Evolutionary conservation across 2,888 invertebrate species (phyloP).

Genomic region (Linhomoeus sp.): DNA sequence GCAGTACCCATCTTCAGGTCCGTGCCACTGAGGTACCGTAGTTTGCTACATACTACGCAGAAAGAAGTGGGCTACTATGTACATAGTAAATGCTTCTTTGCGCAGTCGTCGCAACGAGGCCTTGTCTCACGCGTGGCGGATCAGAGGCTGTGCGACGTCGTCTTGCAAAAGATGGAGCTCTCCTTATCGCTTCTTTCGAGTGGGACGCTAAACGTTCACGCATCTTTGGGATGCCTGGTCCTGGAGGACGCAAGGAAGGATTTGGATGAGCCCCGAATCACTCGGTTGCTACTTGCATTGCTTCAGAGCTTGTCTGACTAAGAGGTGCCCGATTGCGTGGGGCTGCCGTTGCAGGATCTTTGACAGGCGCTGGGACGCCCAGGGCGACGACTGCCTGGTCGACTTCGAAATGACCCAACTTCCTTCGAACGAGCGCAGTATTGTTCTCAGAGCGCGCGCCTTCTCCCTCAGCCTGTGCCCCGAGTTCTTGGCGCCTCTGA

Average conservation of each 20-base stretch:
- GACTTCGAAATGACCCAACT: not conserved
- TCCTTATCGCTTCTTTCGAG: too few relatives aligned
- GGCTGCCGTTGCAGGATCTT: constrained; percentile 2
- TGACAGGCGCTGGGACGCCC: constrained; percentile 3
- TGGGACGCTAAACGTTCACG: constrained; percentile 30
- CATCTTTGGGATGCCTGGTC: constrained; percentile 60
- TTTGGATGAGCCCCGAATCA: constrained; percentile 33
- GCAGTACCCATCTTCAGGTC: constrained; percentile 26
- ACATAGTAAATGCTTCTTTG: too few relatives aligned
- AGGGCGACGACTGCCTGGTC: constrained; percentile 1
- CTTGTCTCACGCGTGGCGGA: too few relatives aligned
- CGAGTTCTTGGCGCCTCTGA: constrained; percentile 67
- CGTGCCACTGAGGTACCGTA: too few relatives aligned
- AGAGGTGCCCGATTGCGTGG: too few relatives aligned
- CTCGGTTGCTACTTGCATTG: too few relatives aligned
- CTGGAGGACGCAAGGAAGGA: constrained; percentile 58
- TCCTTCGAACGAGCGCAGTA: constrained; percentile 28
- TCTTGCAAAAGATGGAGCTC: too few relatives aligned
- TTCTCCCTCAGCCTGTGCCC: constrained; percentile 75
- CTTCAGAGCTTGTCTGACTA: too few relatives aligned
- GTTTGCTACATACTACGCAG: too few relatives aligned
- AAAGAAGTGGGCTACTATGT: too few relatives aligned
- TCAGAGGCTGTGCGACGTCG: too few relatives aligned
- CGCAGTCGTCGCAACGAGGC: too few relatives aligned
- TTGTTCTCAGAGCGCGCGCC: constrained; percentile 61